Percentiles rank a stretch among this genome's conserved stretches.
Evolutionary conservation across 2,888 invertebrate genomes (phyloP).

Genomic region (Phaedon cochleariae): DNA sequence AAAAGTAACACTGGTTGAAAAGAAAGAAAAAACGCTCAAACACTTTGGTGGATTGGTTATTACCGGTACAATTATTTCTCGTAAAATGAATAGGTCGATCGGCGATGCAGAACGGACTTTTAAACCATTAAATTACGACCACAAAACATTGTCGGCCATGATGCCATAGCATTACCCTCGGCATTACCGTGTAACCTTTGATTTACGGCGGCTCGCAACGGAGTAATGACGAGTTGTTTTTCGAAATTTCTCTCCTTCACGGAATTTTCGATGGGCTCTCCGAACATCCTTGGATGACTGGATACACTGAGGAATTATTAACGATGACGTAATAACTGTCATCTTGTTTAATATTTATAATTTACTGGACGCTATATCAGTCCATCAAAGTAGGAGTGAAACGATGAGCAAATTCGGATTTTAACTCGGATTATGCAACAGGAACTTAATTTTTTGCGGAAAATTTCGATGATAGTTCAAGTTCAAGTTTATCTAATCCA

Average conservation of each 20-base stretch:
- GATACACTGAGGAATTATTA: too few relatives aligned
- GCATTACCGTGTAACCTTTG: slow-evolving; percentile 9
- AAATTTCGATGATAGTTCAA: too few relatives aligned
- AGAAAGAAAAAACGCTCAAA: background rate
- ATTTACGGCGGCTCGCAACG: slow-evolving; percentile 7
- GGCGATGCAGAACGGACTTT: slow-evolving; percentile 36
- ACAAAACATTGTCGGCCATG: slow-evolving; percentile 33
- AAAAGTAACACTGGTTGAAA: background rate
- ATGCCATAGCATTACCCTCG: slow-evolving; percentile 24
- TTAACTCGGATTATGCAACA: too few relatives aligned
- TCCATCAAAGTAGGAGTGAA: too few relatives aligned
- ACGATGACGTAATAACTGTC: too few relatives aligned
- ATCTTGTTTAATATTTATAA: too few relatives aligned
- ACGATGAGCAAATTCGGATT: too few relatives aligned
- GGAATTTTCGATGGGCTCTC: background rate
- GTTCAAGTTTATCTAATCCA: too few relatives aligned
- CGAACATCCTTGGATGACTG: background rate
- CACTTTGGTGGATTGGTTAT: slow-evolving; percentile 24
- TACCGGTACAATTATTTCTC: slow-evolving; percentile 38
- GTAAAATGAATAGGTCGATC: slow-evolving; percentile 32
- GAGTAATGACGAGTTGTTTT: background rate
- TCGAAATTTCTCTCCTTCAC: background rate
- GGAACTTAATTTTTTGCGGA: too few relatives aligned
- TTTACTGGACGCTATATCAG: too few relatives aligned
- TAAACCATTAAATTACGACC: slow-evolving; percentile 35